Conservation (phyloP, 2,888 invertebrate species). For the Bugulina stolonifera region DNA sequence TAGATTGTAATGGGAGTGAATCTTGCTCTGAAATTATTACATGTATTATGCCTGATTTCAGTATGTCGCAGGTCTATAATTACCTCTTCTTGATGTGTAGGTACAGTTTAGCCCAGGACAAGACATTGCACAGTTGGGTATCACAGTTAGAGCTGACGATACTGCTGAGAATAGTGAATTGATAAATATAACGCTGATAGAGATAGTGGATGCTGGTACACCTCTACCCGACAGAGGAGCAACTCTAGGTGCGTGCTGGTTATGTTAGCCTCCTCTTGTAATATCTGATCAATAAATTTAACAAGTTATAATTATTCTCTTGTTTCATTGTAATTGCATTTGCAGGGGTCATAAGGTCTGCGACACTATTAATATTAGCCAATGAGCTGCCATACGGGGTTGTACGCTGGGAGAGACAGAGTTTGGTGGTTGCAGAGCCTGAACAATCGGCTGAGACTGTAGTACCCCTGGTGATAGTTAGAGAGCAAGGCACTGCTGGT, state of each 20-base stretch:
- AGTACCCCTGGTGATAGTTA: slow-evolving; percentile 35
- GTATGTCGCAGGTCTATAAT: too few relatives aligned
- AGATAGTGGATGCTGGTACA: slow-evolving; percentile 39
- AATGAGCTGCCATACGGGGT: slow-evolving; percentile 51
- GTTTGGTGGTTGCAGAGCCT: slow-evolving; percentile 37
- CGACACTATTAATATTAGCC: slow-evolving; percentile 42
- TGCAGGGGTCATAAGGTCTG: slow-evolving; percentile 34
- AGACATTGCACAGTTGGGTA: slow-evolving; percentile 38
- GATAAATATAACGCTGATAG: slow-evolving; percentile 40
- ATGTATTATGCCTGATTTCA: too few relatives aligned
- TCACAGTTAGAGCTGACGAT: slow-evolving; percentile 44
- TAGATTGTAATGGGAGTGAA: too few relatives aligned
- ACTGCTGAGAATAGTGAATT: slow-evolving; percentile 43
- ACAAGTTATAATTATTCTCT: too few relatives aligned
- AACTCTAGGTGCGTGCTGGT: slow-evolving; percentile 36
- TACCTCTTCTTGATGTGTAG: too few relatives aligned
- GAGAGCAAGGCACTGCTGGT: slow-evolving; percentile 43
- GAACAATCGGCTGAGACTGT: slow-evolving; percentile 35
- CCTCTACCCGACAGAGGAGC: slow-evolving; percentile 38
- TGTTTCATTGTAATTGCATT: too few relatives aligned
- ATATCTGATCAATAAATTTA: too few relatives aligned
- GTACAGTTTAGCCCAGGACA: slow-evolving; percentile 45
- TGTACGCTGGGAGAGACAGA: slow-evolving; percentile 40
- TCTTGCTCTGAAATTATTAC: too few relatives aligned
- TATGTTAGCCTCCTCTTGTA: too few relatives aligned